Percentiles rank a stretch among this genome's conserved stretches.
Evolutionary conservation across 1,140 invertebrate genomes (phyloP).

Genomic region (Andrena cerasifolii): DNA sequence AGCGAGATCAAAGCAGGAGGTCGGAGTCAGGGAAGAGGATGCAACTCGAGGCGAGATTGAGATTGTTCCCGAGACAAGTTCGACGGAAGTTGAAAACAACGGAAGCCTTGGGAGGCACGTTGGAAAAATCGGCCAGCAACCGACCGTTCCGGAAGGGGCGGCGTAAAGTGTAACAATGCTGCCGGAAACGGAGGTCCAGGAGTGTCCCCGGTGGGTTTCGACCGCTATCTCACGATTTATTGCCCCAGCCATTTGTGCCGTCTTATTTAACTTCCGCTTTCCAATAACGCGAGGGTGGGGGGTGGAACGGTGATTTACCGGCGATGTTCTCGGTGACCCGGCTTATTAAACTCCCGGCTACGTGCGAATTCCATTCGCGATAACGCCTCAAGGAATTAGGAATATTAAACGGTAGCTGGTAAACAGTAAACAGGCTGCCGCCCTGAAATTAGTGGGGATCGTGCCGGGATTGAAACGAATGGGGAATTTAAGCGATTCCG

Average conservation of each 20-base stretch:
- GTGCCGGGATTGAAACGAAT: background rate
- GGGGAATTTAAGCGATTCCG: background rate
- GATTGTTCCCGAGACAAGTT: background rate
- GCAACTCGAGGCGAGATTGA: background rate
- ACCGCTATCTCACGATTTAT: conserved; percentile 64
- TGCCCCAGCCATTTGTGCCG: conserved; percentile 48
- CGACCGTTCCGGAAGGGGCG: conserved; percentile 11
- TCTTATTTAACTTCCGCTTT: conserved; percentile 65
- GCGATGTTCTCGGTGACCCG: conserved; percentile 22
- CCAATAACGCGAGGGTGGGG: conserved; percentile 39
- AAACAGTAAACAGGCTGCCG: background rate
- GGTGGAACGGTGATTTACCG: conserved; percentile 29
- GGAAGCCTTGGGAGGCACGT: background rate
- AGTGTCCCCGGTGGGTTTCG: conserved; percentile 34
- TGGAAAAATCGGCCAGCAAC: conserved; percentile 2
- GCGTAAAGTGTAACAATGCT: conserved; percentile 53
- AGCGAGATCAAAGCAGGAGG: background rate
- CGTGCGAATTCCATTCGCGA: conserved; percentile 32
- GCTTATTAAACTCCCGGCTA: conserved; percentile 47
- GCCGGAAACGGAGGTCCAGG: conserved; percentile 27
- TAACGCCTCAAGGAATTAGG: conserved; percentile 5
- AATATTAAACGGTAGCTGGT: conserved; percentile 1
- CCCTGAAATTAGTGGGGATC: too few species aligned
- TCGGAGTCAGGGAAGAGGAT: background rate
- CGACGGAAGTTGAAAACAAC: conserved; percentile 2